Conservation (phyloP, 2,797 vertebrate species). For the Cyclura pinguis region DNA sequence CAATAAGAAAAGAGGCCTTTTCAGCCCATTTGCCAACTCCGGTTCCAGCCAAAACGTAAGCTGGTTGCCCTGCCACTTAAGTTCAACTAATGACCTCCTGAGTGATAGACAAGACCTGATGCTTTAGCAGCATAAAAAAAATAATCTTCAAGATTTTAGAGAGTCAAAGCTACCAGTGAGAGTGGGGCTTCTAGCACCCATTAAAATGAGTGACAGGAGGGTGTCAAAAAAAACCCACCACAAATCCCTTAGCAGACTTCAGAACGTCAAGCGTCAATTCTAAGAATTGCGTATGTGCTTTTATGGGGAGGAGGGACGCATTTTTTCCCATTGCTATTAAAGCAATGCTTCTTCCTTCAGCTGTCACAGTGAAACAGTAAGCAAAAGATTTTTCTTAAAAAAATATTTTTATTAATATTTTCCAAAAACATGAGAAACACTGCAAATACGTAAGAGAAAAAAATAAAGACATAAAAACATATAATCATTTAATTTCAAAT, state of each 20-base stretch:
- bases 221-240: neutral
- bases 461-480: too few relatives aligned
- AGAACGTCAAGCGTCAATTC: constrained; percentile 5
- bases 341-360: neutral
- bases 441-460: too few relatives aligned
- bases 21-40: neutral
- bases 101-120: neutral
- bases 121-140: neutral
- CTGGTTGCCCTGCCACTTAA: neutral
- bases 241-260: constrained; percentile 3
- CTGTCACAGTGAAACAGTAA: constrained; percentile 16
- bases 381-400: neutral
- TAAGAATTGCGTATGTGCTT: neutral
- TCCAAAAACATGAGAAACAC: too few relatives aligned
- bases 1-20: neutral
- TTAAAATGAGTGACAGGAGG: constrained; percentile 42
- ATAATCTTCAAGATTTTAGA: neutral
- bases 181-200: constrained; percentile 10
- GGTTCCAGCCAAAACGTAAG: neutral
- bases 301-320: too few relatives aligned
- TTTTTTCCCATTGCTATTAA: neutral
- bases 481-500: too few relatives aligned
- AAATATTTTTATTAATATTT: too few relatives aligned
- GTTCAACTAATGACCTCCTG: neutral
- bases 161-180: neutral